A percentile compares a stretch with the other conserved stretches of the same genome.
These are phyloP conservation scores for Dinocampus coccinellae DNA, from an alignment of 2,888 invertebrate species.

Conservation along the genomic window DNA sequence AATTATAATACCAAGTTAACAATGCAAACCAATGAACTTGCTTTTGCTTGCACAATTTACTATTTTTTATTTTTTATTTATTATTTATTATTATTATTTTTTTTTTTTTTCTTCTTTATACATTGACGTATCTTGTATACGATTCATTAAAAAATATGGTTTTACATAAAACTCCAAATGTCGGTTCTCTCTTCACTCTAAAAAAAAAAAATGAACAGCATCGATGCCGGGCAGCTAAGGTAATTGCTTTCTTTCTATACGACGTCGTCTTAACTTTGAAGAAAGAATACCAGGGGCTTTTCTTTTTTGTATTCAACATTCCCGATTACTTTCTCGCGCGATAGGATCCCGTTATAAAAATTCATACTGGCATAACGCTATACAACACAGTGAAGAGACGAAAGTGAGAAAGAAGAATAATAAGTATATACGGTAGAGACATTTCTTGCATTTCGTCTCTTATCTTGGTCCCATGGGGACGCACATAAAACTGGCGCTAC, in stretches of 20 bases:
- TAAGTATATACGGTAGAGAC: slow-evolving; percentile 42
- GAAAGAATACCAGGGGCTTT: slow-evolving; percentile 38
- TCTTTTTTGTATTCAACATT: slow-evolving; percentile 40
- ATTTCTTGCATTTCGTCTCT: slow-evolving; percentile 54
- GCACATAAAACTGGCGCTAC: slow-evolving; percentile 57
- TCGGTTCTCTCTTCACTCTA: slow-evolving; percentile 9
- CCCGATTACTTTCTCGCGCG: slow-evolving; percentile 47
- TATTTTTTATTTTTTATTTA: too few relatives aligned
- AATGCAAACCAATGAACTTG: slow-evolving; percentile 3
- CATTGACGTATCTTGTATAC: slow-evolving; percentile 31
- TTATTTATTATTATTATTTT: too few relatives aligned
- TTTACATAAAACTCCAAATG: slow-evolving; percentile 28
- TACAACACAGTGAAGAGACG: neutral
- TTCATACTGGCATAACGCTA: slow-evolving; percentile 54
- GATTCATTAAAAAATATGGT: slow-evolving; percentile 36
- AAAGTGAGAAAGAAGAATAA: neutral
- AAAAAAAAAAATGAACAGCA: slow-evolving; percentile 12
- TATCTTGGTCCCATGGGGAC: slow-evolving; percentile 60
- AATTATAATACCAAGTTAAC: neutral
- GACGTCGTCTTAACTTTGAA: slow-evolving; percentile 36
- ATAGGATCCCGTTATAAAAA: slow-evolving; percentile 66
- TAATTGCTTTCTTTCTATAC: slow-evolving; percentile 45
- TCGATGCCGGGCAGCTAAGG: slow-evolving; percentile 37
- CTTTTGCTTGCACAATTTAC: slow-evolving; percentile 16
- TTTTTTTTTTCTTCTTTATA: too few relatives aligned